Conservation (phyloP, 2,113 vertebrate species). For the Anoplopoma fimbria region DNA sequence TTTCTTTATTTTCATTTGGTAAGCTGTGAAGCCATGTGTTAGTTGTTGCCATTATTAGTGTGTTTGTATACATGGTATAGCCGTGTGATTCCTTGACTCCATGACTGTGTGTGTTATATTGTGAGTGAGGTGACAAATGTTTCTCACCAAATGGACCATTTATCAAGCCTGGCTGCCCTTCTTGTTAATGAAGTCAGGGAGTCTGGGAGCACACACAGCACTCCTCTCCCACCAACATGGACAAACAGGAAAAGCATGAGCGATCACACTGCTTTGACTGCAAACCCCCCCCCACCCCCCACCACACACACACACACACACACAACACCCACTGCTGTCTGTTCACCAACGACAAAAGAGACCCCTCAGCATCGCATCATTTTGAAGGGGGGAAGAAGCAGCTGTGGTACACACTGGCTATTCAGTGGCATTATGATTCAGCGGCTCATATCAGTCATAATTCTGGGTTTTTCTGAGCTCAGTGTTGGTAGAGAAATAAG, state of each 20-base stretch:
- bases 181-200: constrained; percentile 65
- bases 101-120: constrained; percentile 9
- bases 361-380: constrained; percentile 4
- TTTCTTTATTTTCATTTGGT: neutral
- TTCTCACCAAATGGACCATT: constrained; percentile 49
- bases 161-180: constrained; percentile 47
- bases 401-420: constrained; percentile 1
- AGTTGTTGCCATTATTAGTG: neutral
- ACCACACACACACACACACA: neutral
- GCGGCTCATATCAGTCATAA: neutral
- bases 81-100: constrained; percentile 19
- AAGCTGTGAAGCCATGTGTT: neutral
- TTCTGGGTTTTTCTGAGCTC: constrained; percentile 14
- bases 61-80: neutral
- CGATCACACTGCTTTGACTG: neutral
- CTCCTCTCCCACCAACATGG: constrained; percentile 30
- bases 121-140: constrained; percentile 38
- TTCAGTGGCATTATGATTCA: neutral
- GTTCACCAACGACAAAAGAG: constrained; percentile 24
- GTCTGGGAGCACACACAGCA: constrained; percentile 42
- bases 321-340: neutral
- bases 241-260: constrained; percentile 49
- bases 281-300: neutral
- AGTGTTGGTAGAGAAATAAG: constrained; percentile 12
- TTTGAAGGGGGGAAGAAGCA: constrained; percentile 13